These are phyloP conservation scores for Sigmodon hispidus DNA, from an alignment of 2,113 vertebrate genomes.

Conservation along the genomic window DNA sequence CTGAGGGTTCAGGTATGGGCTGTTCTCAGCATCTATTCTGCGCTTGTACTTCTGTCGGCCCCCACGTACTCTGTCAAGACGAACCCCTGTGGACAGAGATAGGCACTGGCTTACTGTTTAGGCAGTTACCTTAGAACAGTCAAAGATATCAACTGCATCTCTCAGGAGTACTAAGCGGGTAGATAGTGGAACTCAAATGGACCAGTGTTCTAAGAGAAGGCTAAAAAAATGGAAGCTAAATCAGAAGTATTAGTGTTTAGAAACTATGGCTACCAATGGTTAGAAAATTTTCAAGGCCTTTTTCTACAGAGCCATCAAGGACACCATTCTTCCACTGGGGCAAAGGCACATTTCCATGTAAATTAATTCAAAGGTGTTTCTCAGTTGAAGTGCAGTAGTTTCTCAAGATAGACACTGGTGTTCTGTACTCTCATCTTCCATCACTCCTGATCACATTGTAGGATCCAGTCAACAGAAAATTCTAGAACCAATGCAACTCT, in stretches of 20 bases:
- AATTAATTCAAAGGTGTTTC: not conserved
- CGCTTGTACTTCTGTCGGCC: conserved; percentile 99
- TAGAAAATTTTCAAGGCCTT: not conserved
- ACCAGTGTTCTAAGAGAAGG: not conserved
- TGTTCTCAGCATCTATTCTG: conserved; percentile 99
- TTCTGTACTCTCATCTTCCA: not conserved
- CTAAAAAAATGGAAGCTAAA: not conserved
- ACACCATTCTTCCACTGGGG: not conserved
- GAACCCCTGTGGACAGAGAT: conserved; percentile 91
- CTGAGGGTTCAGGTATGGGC: conserved; percentile 99
- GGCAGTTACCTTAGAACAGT: not conserved
- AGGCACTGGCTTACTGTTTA: conserved; percentile 62
- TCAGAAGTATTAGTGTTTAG: not conserved
- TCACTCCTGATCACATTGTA: not conserved
- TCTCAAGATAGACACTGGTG: not conserved
- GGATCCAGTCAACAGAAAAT: not conserved
- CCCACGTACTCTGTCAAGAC: conserved; percentile 98
- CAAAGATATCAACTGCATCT: not conserved
- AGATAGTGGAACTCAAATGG: not conserved
- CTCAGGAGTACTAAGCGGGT: not conserved
- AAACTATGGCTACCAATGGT: not conserved
- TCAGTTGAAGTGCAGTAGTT: not conserved
- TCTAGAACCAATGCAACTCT: rapidly evolving
- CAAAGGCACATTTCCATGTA: not conserved
- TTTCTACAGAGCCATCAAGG: not conserved